Percentiles rank a stretch among this genome's conserved stretches.
Conservation (phyloP, 2,113 vertebrate genomes). For the Platichthys stellatus region DNA sequence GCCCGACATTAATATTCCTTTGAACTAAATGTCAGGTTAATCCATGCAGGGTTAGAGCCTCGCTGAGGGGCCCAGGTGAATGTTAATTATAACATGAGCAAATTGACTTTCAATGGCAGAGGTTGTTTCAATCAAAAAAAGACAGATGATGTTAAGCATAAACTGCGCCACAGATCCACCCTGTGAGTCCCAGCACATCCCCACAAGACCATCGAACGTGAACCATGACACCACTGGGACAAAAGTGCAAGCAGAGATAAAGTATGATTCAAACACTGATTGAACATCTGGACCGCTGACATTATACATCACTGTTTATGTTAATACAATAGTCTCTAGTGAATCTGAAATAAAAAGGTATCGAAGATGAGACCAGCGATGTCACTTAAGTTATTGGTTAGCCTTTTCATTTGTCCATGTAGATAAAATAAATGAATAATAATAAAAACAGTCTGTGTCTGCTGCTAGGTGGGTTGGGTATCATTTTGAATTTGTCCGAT, state of each 20-base stretch:
- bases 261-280: neutral
- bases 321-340: neutral
- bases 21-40: constrained; percentile 71
- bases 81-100: constrained; percentile 64
- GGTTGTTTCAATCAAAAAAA: constrained; percentile 62
- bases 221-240: neutral
- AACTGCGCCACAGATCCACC: neutral
- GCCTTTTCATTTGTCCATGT: too few relatives aligned
- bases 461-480: too few relatives aligned
- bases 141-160: constrained; percentile 27
- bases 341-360: neutral
- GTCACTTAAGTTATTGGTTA: too few relatives aligned
- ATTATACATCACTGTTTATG: neutral
- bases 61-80: constrained; percentile 60
- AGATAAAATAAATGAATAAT: too few relatives aligned
- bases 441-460: too few relatives aligned
- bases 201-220: constrained; percentile 1
- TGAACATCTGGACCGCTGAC: neutral
- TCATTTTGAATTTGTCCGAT: too few relatives aligned
- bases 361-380: neutral
- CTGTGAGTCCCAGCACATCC: neutral
- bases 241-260: neutral
- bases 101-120: constrained; percentile 64
- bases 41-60: constrained; percentile 17
- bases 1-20: constrained; percentile 62